A percentile compares a stretch with the other conserved stretches of the same genome.
phyloP scores from a whole-genome alignment of 2,888 invertebrate genomes.

The Harpagoxenus sublaevis region DNA sequence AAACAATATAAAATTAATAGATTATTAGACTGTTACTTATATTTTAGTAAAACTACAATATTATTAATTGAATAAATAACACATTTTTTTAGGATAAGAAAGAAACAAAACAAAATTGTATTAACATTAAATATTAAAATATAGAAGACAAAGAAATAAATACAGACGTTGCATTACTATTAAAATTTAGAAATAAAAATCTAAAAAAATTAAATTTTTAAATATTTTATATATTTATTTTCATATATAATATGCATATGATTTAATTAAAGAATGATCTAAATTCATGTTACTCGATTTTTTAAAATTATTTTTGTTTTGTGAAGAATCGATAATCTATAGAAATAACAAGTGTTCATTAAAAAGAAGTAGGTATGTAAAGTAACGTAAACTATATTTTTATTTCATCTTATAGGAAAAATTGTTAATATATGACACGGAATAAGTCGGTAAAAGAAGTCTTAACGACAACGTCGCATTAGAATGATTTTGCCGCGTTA shows the following conservation, averaged over 20 bases:
- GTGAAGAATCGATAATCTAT: background rate
- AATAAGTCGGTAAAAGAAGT: background rate
- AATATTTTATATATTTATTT: background rate
- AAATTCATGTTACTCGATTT: background rate
- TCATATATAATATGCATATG: background rate
- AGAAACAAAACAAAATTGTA: background rate
- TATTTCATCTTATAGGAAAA: background rate
- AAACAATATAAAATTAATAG: background rate
- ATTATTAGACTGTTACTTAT: background rate
- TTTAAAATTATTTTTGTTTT: background rate
- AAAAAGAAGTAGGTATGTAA: background rate
- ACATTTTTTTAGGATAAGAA: background rate
- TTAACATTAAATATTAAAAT: background rate
- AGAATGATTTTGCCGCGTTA: slow-evolving; percentile 56
- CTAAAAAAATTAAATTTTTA: background rate
- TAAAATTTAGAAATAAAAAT: slow-evolving; percentile 10
- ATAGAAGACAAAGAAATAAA: background rate
- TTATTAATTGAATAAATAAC: background rate
- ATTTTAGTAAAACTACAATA: background rate
- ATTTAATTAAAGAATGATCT: background rate
- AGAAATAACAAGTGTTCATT: background rate
- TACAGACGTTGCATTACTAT: background rate
- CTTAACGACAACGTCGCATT: slow-evolving; percentile 25
- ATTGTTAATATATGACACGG: background rate
- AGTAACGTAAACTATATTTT: background rate